phyloP scores from a whole-genome alignment of 2,888 invertebrate species.

The Drosophila subsilvestris region DNA sequence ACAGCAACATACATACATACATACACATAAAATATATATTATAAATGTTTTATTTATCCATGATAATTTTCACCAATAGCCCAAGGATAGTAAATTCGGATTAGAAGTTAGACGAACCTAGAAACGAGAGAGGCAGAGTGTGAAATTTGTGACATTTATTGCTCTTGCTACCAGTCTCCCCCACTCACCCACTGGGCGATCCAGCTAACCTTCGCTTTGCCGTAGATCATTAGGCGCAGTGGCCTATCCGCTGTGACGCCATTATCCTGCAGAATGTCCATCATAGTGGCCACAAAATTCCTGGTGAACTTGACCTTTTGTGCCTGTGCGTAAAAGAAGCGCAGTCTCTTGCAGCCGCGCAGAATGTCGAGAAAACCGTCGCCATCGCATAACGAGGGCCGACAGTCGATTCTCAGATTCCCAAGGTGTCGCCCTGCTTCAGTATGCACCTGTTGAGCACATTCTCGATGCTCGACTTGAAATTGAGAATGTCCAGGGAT shows the following conservation, averaged over 20 bases:
- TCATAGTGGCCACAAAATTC: not conserved
- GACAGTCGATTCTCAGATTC: not conserved
- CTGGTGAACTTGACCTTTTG: slow-evolving; percentile 1
- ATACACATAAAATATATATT: too few relatives aligned
- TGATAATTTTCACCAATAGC: not conserved
- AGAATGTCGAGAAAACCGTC: not conserved
- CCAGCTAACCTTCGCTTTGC: not conserved
- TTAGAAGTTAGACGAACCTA: not conserved
- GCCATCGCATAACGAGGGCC: not conserved
- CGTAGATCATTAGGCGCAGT: not conserved
- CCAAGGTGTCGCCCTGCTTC: not conserved
- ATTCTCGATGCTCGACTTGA: not conserved
- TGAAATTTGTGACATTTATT: not conserved
- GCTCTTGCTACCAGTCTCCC: not conserved
- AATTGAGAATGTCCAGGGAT: rapidly evolving
- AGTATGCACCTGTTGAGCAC: not conserved
- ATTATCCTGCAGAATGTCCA: not conserved
- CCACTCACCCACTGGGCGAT: not conserved
- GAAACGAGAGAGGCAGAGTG: not conserved
- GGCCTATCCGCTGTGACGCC: not conserved
- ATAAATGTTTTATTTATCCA: not conserved
- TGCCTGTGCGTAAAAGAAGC: not conserved
- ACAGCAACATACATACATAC: not conserved
- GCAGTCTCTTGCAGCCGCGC: not conserved
- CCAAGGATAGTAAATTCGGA: not conserved